Evolutionary conservation across 2,113 vertebrate species (phyloP).

Genomic region (Ceratotherium simum): DNA sequence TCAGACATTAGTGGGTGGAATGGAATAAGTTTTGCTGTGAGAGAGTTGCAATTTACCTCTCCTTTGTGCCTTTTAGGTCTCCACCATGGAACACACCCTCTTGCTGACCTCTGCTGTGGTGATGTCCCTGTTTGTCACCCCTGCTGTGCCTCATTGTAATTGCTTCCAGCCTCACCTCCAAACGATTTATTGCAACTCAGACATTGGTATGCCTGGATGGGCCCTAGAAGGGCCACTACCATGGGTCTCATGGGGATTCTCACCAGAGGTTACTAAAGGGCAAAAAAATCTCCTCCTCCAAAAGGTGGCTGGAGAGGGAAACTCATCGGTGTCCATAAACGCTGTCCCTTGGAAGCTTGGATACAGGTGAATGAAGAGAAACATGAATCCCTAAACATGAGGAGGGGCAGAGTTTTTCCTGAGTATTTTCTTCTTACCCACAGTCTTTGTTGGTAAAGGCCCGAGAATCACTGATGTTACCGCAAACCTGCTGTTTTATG

Average conservation of each 20-base stretch:
- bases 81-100: neutral
- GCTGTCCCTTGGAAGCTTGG: neutral
- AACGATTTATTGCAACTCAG: neutral
- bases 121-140: neutral
- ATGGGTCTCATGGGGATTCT: neutral
- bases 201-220: neutral
- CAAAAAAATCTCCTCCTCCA: neutral
- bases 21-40: neutral
- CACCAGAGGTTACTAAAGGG: neutral
- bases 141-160: no score
- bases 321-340: neutral
- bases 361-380: neutral
- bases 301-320: neutral
- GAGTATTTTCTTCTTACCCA: neutral
- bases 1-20: neutral
- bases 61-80: no score
- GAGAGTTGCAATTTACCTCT: neutral
- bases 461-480: no score
- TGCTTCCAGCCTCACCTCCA: neutral
- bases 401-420: neutral
- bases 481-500: neutral
- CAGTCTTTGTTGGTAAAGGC: neutral
- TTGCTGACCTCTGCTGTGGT: neutral
- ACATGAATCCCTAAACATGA: neutral
- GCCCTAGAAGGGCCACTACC: neutral